Evolutionary conservation across 2,888 invertebrate species (phyloP).

Genomic region (Metalampra italica): DNA sequence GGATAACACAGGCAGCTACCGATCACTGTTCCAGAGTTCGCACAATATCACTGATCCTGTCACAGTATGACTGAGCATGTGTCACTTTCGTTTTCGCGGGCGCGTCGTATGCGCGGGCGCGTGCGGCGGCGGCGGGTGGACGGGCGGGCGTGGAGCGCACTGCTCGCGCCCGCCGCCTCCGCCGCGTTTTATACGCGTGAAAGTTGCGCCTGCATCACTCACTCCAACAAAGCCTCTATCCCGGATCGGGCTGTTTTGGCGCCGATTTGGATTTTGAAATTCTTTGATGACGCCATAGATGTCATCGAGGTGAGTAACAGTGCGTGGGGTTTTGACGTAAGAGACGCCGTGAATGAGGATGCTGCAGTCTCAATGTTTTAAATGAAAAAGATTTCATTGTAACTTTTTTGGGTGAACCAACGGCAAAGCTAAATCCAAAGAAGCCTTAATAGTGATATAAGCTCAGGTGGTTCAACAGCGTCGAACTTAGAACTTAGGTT

Average conservation of each 20-base stretch:
- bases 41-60: conserved; percentile 57
- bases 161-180: conserved; percentile 63
- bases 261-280: conserved; percentile 61
- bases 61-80: conserved; percentile 52
- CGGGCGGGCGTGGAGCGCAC: conserved; percentile 48
- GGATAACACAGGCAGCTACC: conserved; percentile 70
- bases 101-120: conserved; percentile 25
- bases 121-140: conserved; percentile 31
- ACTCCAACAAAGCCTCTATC: conserved; percentile 48
- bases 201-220: conserved; percentile 57
- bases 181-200: conserved; percentile 72
- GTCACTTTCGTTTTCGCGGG: conserved; percentile 70
- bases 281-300: conserved; percentile 56
- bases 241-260: conserved; percentile 55
- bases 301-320: conserved; percentile 27
- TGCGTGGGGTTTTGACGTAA: conserved; percentile 18
- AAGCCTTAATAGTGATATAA: no score
- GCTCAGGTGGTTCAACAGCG: no score
- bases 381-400: background rate
- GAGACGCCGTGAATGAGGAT: background rate
- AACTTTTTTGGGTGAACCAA: no score
- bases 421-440: no score
- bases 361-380: background rate
- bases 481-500: no score
- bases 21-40: conserved; percentile 71